Percentiles rank a stretch among this genome's conserved stretches.
These are phyloP conservation scores for Stramonita haemastoma DNA, from an alignment of 2,888 invertebrate species.

Conservation along the genomic window DNA sequence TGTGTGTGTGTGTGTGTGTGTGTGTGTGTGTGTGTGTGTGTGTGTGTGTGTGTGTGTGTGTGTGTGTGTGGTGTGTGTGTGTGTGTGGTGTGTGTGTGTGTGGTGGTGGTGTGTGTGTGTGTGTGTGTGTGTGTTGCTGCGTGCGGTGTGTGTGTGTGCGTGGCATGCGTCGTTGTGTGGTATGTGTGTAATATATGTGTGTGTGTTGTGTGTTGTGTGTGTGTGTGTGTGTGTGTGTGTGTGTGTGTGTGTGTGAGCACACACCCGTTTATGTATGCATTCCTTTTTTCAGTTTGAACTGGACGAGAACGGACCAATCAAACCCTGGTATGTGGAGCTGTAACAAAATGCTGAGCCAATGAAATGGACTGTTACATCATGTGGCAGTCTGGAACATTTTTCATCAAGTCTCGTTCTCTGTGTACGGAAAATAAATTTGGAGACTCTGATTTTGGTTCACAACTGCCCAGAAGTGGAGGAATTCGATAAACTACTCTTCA, in stretches of 20 bases:
- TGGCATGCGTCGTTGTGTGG: neutral
- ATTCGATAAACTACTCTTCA: neutral
- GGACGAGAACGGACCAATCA: neutral
- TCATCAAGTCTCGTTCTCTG: neutral
- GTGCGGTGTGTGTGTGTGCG: neutral
- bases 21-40: neutral
- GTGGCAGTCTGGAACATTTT: neutral
- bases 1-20: neutral
- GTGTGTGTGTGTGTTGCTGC: neutral
- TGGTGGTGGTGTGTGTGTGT: neutral
- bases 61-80: no score
- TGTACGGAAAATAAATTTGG: neutral
- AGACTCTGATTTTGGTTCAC: neutral
- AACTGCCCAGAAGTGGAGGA: neutral
- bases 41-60: neutral
- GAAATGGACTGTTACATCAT: neutral
- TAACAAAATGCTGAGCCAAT: neutral
- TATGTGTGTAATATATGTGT: neutral
- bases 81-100: neutral
- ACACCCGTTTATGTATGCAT: neutral
- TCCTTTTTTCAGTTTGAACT: conserved; percentile 4
- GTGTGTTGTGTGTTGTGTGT: no score
- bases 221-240: neutral
- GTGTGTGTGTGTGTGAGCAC: conserved; percentile 15
- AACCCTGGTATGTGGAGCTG: conserved; percentile 27